Conservation (phyloP, 1,140 invertebrate genomes). For the Papilio polytes region DNA sequence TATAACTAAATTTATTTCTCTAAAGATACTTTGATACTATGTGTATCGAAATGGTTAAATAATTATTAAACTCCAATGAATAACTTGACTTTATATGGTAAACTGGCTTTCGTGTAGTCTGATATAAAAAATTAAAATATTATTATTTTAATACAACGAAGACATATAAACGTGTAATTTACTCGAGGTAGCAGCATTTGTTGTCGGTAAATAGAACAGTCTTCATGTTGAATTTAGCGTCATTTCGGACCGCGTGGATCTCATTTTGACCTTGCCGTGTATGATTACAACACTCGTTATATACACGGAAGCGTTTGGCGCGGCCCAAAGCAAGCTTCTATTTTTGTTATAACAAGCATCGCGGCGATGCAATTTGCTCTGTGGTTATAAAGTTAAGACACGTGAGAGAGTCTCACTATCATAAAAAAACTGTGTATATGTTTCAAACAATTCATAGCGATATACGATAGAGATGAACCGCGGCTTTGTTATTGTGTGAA, state of each 20-base stretch:
- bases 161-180: background rate
- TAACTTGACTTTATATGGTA: background rate
- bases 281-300: constrained; percentile 30
- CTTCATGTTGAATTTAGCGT: background rate
- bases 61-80: background rate
- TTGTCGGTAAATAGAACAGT: background rate
- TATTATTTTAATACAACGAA: background rate
- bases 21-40: too few relatives aligned
- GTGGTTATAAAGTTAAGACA: constrained; percentile 15
- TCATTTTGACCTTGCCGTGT: constrained; percentile 34
- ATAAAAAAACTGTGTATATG: background rate
- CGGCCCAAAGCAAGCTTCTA: constrained; percentile 24
- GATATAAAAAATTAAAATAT: background rate
- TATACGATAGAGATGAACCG: background rate
- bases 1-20: background rate
- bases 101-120: background rate
- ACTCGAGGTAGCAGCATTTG: background rate
- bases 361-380: constrained; percentile 13
- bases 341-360: constrained; percentile 31
- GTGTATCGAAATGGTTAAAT: too few relatives aligned
- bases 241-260: constrained; percentile 34
- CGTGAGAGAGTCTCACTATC: background rate
- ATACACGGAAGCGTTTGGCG: constrained; percentile 34
- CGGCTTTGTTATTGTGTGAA: constrained; percentile 8
- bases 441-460: background rate